These are phyloP conservation scores for Cabera pusaria DNA, from an alignment of 2,888 invertebrate species.

Conservation along the genomic window DNA sequence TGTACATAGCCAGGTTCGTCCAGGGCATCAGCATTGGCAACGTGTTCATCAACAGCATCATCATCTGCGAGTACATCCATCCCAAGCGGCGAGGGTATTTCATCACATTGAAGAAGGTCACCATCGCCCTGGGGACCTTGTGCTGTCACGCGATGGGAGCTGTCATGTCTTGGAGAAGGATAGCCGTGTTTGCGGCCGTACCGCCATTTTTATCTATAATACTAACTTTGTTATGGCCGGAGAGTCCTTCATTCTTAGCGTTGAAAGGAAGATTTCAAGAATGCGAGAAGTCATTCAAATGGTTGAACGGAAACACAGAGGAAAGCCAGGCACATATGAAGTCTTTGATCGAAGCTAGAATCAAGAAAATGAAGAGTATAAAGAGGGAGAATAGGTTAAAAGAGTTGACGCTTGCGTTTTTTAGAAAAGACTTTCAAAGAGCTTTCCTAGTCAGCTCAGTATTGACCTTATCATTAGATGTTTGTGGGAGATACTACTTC, in stretches of 20 bases:
- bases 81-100: conserved; percentile 48
- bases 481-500: conserved; percentile 46
- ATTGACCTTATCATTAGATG: conserved; percentile 41
- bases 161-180: conserved; percentile 45
- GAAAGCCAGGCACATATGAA: conserved; percentile 39
- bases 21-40: conserved; percentile 46
- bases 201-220: conserved; percentile 27
- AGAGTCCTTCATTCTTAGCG: conserved; percentile 50
- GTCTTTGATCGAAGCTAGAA: conserved; percentile 36
- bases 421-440: conserved; percentile 41
- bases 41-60: conserved; percentile 38
- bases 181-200: conserved; percentile 33
- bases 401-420: conserved; percentile 26
- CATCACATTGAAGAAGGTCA: conserved; percentile 39
- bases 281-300: conserved; percentile 41
- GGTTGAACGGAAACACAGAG: conserved; percentile 38
- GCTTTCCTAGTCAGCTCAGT: conserved; percentile 38
- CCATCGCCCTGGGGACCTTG: conserved; percentile 37
- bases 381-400: conserved; percentile 15
- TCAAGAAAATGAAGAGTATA: conserved; percentile 22
- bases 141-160: conserved; percentile 42
- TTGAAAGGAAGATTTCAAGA: conserved; percentile 45
- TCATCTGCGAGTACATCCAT: conserved; percentile 46
- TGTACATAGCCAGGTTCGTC: conserved; percentile 41
- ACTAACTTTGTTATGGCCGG: conserved; percentile 44